Percentiles rank a stretch among this genome's conserved stretches.
These are phyloP conservation scores for Chloromyia formosa DNA, from an alignment of 2,888 invertebrate species.

Conservation along the genomic window DNA sequence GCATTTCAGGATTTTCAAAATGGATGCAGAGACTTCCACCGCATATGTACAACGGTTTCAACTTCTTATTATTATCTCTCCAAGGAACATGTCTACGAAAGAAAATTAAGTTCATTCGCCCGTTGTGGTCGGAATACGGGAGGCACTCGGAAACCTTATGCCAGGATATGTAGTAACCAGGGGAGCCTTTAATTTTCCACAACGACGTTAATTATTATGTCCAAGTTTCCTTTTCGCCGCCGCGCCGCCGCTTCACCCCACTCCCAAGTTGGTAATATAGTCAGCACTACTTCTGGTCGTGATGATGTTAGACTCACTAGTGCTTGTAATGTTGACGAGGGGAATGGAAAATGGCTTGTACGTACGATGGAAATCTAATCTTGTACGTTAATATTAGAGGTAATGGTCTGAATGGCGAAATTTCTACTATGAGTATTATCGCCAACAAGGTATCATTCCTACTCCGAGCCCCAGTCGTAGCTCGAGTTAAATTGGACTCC, in stretches of 20 bases:
- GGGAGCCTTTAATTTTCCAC: conserved; percentile 53
- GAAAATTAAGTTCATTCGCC: conserved; percentile 34
- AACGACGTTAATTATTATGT: conserved; percentile 52
- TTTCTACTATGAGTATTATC: too few species aligned
- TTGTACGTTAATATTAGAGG: conserved; percentile 41
- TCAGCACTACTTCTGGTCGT: neutral
- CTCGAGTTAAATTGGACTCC: neutral
- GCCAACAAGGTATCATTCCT: neutral
- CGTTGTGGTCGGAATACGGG: neutral
- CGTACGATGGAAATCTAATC: conserved; percentile 35
- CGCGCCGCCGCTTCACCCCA: too few species aligned
- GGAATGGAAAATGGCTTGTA: neutral
- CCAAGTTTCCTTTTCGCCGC: conserved; percentile 45
- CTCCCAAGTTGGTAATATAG: conserved; percentile 23
- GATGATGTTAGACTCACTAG: too few species aligned
- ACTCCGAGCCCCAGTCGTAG: neutral
- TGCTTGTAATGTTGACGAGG: conserved; percentile 1
- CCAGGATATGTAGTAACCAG: conserved; percentile 50
- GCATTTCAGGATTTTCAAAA: too few species aligned
- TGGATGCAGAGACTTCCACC: too few species aligned
- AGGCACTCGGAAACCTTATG: too few species aligned
- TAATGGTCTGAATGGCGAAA: conserved; percentile 27
- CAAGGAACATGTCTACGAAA: conserved; percentile 23
- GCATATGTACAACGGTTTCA: too few species aligned
- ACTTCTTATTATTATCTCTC: conserved; percentile 9